A percentile compares a stretch with the other conserved stretches of the same genome.
These are phyloP conservation scores for Nomada goodeniana DNA, from an alignment of 2,888 invertebrate species.

Conservation along the genomic window DNA sequence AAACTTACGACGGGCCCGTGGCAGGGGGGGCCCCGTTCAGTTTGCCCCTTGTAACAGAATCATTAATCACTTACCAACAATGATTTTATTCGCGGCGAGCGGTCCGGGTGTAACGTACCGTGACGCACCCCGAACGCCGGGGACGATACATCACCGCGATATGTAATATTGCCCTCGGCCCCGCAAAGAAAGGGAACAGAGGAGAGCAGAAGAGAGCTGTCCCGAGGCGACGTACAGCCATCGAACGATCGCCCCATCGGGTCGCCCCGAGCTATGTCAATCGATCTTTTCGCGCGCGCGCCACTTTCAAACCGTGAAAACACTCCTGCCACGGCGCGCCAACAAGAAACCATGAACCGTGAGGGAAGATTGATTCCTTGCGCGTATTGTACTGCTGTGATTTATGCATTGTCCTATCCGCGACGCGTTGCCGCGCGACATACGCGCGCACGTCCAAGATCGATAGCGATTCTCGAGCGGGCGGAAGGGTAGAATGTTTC, in stretches of 20 bases:
- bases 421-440: slow-evolving; percentile 4
- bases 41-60: slow-evolving; percentile 68
- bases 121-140: slow-evolving; percentile 70
- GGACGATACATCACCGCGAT: slow-evolving; percentile 73
- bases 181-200: slow-evolving; percentile 52
- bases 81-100: slow-evolving; percentile 81
- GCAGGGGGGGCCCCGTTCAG: slow-evolving; percentile 58
- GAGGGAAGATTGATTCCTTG: slow-evolving; percentile 60
- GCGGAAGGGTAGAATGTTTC: neutral
- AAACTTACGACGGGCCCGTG: slow-evolving; percentile 61
- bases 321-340: slow-evolving; percentile 50
- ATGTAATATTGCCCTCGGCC: slow-evolving; percentile 68
- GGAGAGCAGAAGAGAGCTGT: slow-evolving; percentile 59
- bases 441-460: neutral
- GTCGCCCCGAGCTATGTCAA: slow-evolving; percentile 44
- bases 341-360: slow-evolving; percentile 55
- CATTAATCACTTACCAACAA: slow-evolving; percentile 80
- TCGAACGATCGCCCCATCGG: slow-evolving; percentile 44
- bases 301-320: slow-evolving; percentile 66
- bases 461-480: slow-evolving; percentile 16
- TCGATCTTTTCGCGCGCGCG: slow-evolving; percentile 60
- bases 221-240: slow-evolving; percentile 43
- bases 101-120: slow-evolving; percentile 75
- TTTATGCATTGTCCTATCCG: slow-evolving; percentile 53
- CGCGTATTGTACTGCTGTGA: slow-evolving; percentile 52